phyloP scores from a whole-genome alignment of 2,113 vertebrate species.

The Sylvilagus bachmani region DNA sequence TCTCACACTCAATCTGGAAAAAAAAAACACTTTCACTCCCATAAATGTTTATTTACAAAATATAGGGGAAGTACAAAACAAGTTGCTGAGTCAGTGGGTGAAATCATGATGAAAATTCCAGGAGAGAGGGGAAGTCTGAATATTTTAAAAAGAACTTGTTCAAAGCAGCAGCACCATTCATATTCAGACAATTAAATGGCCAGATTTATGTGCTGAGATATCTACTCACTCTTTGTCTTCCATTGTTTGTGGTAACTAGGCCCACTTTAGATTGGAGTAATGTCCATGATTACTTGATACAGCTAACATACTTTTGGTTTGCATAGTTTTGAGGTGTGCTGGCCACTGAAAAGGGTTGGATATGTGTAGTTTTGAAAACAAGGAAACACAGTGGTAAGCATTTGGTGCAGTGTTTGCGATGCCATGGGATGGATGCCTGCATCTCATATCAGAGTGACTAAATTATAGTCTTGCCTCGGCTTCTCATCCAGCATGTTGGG shows the following conservation, averaged over 20 bases:
- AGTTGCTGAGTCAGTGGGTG: neutral
- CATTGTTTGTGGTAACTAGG: neutral
- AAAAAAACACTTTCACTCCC: neutral
- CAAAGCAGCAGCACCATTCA: conserved; percentile 7
- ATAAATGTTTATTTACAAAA: conserved; percentile 60
- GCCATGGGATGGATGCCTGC: no score
- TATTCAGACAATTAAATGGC: neutral
- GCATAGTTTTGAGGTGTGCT: neutral
- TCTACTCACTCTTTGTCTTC: neutral
- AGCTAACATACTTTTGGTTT: neutral
- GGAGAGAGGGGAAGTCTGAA: neutral
- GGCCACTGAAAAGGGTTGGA: neutral
- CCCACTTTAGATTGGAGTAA: neutral
- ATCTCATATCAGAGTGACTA: no score
- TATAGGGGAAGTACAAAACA: neutral
- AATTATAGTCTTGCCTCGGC: no score
- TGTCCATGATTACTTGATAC: conserved; percentile 38
- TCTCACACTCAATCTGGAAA: no score
- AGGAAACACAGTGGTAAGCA: neutral
- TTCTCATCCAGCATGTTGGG: no score
- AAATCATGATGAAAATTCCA: conserved; percentile 51
- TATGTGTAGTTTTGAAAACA: conserved; percentile 34
- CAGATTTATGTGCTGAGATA: neutral
- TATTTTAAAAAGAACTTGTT: conserved; percentile 20
- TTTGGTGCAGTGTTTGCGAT: no score